Evolutionary conservation across 2,888 invertebrate species (phyloP), one percentile per base, ranked within the genome.

Genomic region (Cotesia congregata): DNA sequence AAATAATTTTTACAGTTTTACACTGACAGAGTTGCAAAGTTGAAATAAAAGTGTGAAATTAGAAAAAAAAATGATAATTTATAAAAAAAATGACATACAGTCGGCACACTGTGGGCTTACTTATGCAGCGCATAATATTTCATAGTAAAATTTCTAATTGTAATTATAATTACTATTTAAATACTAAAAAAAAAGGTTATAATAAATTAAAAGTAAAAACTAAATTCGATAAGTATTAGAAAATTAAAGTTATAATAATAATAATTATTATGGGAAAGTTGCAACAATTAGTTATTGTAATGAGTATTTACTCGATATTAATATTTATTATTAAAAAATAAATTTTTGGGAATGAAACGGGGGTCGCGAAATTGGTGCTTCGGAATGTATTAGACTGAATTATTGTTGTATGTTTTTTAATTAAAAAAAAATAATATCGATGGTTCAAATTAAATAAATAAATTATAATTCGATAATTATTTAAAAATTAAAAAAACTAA

Each of bases 381-480:
- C 85, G 86, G 83, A 88, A 88, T 86, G 83, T 85, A 88, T 88
- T 88, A 88, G 88, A 88, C 88, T 88, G 88, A 88, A 87, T 87
- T 85, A 86, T 87, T 87, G 86, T 88, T 87, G 84, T 88, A 77
- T 68, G 65, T 69, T 76, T 67, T 79, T 82, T 72, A 77, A 50
- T 67, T 71, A 70, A 67, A 73, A 67, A 73, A 15, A 76, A 72
- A 67, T 61, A 70, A 50, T 12, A 41, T 72, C 20, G 39, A 59
- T 59, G 60, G 17, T 30, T 30, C 60, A 40, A 75, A 74, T 60
- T 65, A 30, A 17, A 69, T 41, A 15, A 67, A 15, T 12, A 67
- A 59, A 9, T 50, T 50, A 50, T 50, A 50, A 85, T 87, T 86
- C 84, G 86, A 85, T 87, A 87, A 87, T 86, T 86, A 86, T 81